Base-by-base conservation (phyloP, 2,888 invertebrate species). In the Drosophila pseudotalamancana region DNA sequence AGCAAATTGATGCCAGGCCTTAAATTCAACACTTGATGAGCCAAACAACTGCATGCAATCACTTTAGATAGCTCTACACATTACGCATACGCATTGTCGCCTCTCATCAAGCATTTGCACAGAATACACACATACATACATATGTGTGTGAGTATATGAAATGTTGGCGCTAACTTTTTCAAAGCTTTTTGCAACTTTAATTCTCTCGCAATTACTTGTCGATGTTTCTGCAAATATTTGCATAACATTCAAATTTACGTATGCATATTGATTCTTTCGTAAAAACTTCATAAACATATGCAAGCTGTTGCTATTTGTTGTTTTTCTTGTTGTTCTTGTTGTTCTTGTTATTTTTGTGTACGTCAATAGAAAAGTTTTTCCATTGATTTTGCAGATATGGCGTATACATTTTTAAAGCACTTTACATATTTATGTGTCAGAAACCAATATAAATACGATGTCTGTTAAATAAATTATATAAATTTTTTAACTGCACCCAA, bases 31-130 rank as follows among this genome's bases (percentile, higher is more conserved):
- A 57, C 46, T 48, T 59, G 59, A 53, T 40, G 45, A 35, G 42
- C 31, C 37, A 32, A 46, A 42, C 67, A 68, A 69, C 32, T 51
- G 69, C 37, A 14, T 48, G 69, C 69, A 68, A 69, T 69, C 69
- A 69, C 63, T 45, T 63, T 51, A 48, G 39, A 51, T 57, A 39
- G 34, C 21, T 21, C 12, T 23, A 27, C 42, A 29, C 29, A 62
- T 69, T 56, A 56, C 55, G 53, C 31, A 69, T 49, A 54, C 63
- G 57, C 63, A 39, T 37, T 25, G 62, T 56, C 2, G 37, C 16
- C 45, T 3, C 31, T 8, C 35, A 50, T 27, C 39, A 50, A 31
- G 31, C 49, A 12, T 23, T 9, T 16, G 3, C 3, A 16, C 27
- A 40, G 23, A 35, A n/a, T 25, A 8, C 9, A 3, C 11, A 16